Conservation (phyloP, 92 coral and sea anemone genomes). For the Epizoanthus ramosus region DNA sequence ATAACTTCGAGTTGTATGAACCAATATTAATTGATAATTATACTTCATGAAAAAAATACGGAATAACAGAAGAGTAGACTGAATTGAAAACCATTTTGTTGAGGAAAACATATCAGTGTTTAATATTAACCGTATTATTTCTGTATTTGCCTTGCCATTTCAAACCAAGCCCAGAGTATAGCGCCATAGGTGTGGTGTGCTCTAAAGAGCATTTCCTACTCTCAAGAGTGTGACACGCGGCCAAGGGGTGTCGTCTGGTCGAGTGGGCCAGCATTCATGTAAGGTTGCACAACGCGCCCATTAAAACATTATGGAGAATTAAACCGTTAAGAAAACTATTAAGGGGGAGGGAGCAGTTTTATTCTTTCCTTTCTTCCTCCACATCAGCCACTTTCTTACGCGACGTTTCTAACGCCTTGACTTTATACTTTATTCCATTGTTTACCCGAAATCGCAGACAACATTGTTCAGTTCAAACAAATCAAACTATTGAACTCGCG, state of each 20-base stretch:
- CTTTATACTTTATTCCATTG: not conserved
- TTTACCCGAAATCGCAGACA: constrained; percentile 23
- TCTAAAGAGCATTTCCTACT: not conserved
- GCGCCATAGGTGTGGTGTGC: not conserved
- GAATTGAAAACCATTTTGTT: too few relatives aligned
- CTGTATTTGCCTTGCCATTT: too few relatives aligned
- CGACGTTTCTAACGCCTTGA: not conserved
- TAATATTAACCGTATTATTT: too few relatives aligned
- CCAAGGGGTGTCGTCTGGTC: constrained; percentile 24
- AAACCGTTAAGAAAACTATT: not conserved
- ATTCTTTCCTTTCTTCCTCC: not conserved
- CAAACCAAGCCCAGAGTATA: not conserved
- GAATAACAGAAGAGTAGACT: too few relatives aligned
- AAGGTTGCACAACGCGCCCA: constrained; percentile 12
- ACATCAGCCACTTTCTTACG: not conserved
- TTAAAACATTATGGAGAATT: not conserved
- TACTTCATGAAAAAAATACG: too few relatives aligned
- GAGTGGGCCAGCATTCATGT: not conserved
- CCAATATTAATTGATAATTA: too few relatives aligned
- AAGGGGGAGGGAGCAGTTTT: not conserved
- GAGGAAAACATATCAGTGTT: too few relatives aligned
- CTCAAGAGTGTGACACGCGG: not conserved
- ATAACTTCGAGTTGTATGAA: too few relatives aligned
- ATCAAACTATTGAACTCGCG: not conserved
- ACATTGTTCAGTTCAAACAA: not conserved